These are phyloP conservation scores for Schlechtendalia chinensis DNA, from an alignment of 1,140 invertebrate species.

Conservation along the genomic window DNA sequence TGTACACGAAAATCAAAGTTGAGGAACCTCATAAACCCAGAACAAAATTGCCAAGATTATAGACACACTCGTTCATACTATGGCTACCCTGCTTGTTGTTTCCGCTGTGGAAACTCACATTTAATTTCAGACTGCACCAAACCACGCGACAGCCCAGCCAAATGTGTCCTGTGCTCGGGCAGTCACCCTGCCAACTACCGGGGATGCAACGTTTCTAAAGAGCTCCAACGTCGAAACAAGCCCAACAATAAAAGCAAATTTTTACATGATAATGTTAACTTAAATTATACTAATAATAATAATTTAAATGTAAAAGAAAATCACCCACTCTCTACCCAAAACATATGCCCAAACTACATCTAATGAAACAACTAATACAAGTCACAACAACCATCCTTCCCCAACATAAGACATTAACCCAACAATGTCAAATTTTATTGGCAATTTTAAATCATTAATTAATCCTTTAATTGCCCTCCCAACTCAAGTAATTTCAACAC, in stretches of 20 bases:
- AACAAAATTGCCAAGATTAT: constrained; percentile 41
- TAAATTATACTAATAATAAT: not conserved
- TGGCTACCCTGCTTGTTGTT: constrained; percentile 53
- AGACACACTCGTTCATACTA: constrained; percentile 54
- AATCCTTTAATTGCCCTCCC: not conserved
- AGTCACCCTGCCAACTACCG: constrained; percentile 56
- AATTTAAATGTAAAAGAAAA: constrained; percentile 2
- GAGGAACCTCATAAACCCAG: constrained; percentile 54
- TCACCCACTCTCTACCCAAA: not conserved
- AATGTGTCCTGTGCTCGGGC: constrained; percentile 55
- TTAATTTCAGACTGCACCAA: constrained; percentile 55
- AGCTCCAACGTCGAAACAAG: constrained; percentile 23
- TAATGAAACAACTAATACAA: not conserved
- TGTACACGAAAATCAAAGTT: constrained; percentile 53
- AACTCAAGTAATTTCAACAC: not conserved
- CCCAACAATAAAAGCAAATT: not conserved
- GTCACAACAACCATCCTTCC: not conserved
- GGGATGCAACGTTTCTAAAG: constrained; percentile 54
- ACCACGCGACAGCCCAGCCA: constrained; percentile 49
- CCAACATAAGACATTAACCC: not conserved
- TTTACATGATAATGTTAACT: constrained; percentile 6
- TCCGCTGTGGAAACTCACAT: constrained; percentile 56
- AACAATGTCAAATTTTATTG: not conserved
- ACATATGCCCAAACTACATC: constrained; percentile 17
- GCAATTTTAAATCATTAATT: not conserved